Base-by-base conservation (phyloP, 2,888 invertebrate genomes). In the Branchipolynoe longqiensis region DNA sequence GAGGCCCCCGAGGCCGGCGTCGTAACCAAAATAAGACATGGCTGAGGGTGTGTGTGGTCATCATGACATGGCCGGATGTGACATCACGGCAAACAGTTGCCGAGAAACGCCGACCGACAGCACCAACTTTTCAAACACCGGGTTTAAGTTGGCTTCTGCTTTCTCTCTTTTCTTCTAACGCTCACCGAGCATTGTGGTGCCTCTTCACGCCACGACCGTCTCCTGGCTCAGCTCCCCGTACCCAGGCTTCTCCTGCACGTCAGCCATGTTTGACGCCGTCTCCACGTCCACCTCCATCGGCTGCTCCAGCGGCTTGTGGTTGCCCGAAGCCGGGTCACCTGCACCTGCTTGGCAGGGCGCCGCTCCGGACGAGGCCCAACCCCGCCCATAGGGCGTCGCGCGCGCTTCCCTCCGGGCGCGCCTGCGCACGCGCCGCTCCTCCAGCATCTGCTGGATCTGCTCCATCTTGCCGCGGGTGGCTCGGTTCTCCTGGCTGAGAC, bases 381-480 rank as follows among this genome's bases (percentile, higher is more conserved):
- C 31, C 4, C 25, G n/a, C 58, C 84, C 28, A 84, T 87, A 87
- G 22, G 87, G 87, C 28, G 83, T 58, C 2, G 74, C n/a, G 38
- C 87, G 73, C 38, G 84, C 85, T 59, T 97, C 96, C 83, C 98
- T 95, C 87, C 97, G 95, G 88, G 97, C 95, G 90, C 94, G 94
- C 73, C 95, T 93, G 64, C 95, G 94, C 58, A 94, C 96, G 88
- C 97, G 96, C 91, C 97, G 95, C 93, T 98, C 97, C 90, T 97
- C 97, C 97, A 98, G 97, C 86, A 98, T 97, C 89, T 97, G 95
- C 89, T 97, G 96, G 84, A 98, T 94, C 89, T 97, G 97, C 92
- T 97, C 97, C 94, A 98, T 95, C 94, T 98, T 98, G 90, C 96
- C 96, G 91, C 97, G 96, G 8, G 97, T 96, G 90, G 96, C 96